Conservation (phyloP, 2,113 vertebrate species). For the Stigmatopora nigra region DNA sequence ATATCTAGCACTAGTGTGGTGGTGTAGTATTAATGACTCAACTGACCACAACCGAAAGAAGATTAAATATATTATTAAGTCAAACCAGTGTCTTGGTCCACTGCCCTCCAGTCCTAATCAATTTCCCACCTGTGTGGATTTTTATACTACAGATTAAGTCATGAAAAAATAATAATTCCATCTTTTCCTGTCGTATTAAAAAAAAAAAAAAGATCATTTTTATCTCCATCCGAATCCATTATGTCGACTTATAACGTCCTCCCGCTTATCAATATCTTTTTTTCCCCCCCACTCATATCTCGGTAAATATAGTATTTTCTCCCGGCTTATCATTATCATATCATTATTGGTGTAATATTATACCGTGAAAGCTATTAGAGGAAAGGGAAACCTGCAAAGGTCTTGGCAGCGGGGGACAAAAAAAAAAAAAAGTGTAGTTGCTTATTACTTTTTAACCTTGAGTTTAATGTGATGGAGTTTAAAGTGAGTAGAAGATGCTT, state of each 20-base stretch:
- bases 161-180: conserved; percentile 59
- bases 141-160: conserved; percentile 56
- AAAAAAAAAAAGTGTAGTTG: background rate
- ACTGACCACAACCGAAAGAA: conserved; percentile 47
- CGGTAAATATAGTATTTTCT: background rate
- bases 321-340: background rate
- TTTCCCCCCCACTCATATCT: background rate
- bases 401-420: background rate
- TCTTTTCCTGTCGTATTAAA: conserved; percentile 16
- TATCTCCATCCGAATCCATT: conserved; percentile 5
- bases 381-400: background rate
- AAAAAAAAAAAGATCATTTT: conserved; percentile 29
- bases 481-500: conserved; percentile 41
- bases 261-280: background rate
- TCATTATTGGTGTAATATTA: background rate
- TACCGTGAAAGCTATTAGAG: background rate
- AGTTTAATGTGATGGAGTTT: conserved; percentile 23
- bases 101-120: conserved; percentile 48
- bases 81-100: conserved; percentile 26
- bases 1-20: conserved; percentile 48
- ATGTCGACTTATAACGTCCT: background rate
- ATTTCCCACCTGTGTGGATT: conserved; percentile 55
- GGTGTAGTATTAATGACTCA: conserved; percentile 63
- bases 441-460: background rate
- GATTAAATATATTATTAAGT: conserved; percentile 52